Conservation (phyloP, 2,888 invertebrate species). For the Pilophorus perplexus region DNA sequence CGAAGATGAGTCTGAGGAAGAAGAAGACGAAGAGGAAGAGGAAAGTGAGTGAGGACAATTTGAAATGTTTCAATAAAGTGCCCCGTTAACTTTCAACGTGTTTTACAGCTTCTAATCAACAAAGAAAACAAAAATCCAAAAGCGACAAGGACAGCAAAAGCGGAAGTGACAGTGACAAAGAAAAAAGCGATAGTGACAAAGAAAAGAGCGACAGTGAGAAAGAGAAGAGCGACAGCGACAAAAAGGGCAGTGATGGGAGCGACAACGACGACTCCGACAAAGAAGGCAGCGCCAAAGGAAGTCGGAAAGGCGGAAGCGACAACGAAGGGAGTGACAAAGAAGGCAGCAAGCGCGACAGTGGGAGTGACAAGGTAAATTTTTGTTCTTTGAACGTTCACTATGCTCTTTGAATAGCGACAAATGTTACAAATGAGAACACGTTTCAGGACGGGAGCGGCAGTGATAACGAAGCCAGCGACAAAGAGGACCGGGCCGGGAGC, state of each 20-base stretch:
- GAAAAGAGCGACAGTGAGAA: conserved; percentile 58
- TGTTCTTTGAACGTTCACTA: too few species aligned
- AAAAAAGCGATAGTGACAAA: conserved; percentile 53
- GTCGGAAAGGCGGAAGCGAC: too few species aligned
- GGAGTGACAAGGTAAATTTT: too few species aligned
- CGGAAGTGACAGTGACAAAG: conserved; percentile 47
- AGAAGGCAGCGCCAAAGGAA: conserved; percentile 32
- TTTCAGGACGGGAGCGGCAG: too few species aligned
- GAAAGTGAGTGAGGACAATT: conserved; percentile 33
- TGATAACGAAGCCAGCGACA: conserved; percentile 36
- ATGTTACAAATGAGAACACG: too few species aligned
- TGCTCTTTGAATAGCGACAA: too few species aligned
- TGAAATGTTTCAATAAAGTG: conserved; percentile 7
- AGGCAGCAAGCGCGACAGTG: conserved; percentile 47
- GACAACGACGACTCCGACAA: conserved; percentile 46
- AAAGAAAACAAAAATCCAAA: conserved; percentile 45
- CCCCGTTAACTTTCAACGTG: too few species aligned
- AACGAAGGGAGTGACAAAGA: conserved; percentile 40
- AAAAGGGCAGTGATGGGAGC: conserved; percentile 7
- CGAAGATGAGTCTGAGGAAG: conserved; percentile 59
- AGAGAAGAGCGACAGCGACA: conserved; percentile 46
- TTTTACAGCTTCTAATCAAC: too few species aligned
- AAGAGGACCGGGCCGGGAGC: conserved; percentile 47
- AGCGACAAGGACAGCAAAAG: conserved; percentile 43
- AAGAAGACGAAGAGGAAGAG: conserved; percentile 45